phyloP scores from a whole-genome alignment of 2,888 invertebrate species.

The Caenorhabditis zanzibari region DNA sequence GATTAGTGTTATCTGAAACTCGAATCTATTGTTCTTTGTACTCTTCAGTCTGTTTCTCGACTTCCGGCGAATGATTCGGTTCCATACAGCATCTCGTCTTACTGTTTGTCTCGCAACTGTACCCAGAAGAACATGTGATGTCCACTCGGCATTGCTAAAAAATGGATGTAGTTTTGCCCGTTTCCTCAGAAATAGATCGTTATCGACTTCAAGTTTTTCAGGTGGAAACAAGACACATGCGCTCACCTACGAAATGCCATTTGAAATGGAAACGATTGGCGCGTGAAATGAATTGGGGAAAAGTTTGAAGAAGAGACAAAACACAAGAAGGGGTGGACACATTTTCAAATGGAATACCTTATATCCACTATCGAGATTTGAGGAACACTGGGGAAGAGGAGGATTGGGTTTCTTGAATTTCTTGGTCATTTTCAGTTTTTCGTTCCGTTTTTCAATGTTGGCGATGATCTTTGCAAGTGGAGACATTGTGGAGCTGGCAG shows the following conservation, averaged over 20 bases:
- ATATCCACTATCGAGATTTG: slow-evolving; percentile 43
- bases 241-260: slow-evolving; percentile 17
- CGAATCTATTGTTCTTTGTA: slow-evolving; percentile 17
- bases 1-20: slow-evolving; percentile 29
- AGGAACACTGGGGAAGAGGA: slow-evolving; percentile 29
- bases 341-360: slow-evolving; percentile 30
- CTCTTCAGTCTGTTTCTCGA: slow-evolving; percentile 39
- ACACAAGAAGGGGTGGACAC: slow-evolving; percentile 2
- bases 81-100: slow-evolving; percentile 59
- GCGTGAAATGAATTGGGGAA: slow-evolving; percentile 23
- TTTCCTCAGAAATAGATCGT: slow-evolving; percentile 35
- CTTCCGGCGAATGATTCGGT: slow-evolving; percentile 39
- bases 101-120: slow-evolving; percentile 60
- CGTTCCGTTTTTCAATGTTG: slow-evolving; percentile 60
- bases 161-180: slow-evolving; percentile 50
- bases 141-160: slow-evolving; percentile 60
- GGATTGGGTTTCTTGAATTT: slow-evolving; percentile 36
- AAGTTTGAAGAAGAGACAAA: neutral
- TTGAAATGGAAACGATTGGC: slow-evolving; percentile 32
- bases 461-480: slow-evolving; percentile 64
- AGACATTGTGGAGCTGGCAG: slow-evolving; percentile 29
- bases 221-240: slow-evolving; percentile 37
- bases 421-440: slow-evolving; percentile 38
- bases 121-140: slow-evolving; percentile 55
- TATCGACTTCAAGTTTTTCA: slow-evolving; percentile 59